Evolutionary conservation across 2,888 invertebrate genomes (phyloP).

Genomic region (Selenia dentaria): DNA sequence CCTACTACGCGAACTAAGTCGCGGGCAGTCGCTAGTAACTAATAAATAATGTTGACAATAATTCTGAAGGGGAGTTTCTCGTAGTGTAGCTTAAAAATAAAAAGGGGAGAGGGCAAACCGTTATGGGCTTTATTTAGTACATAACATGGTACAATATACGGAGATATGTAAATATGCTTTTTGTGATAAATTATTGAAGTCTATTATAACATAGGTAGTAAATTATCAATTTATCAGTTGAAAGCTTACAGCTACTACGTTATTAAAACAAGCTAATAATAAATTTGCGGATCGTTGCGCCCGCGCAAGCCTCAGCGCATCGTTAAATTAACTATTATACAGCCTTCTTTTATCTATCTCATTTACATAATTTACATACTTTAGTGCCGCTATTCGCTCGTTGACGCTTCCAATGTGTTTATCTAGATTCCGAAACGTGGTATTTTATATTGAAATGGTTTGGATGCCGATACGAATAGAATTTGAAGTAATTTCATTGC

Average conservation of each 20-base stretch:
- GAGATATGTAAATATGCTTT: too few relatives aligned
- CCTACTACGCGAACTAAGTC: too few relatives aligned
- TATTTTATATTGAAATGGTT: constrained; percentile 45
- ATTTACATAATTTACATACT: constrained; percentile 68
- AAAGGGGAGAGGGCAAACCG: too few relatives aligned
- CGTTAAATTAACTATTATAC: constrained; percentile 65
- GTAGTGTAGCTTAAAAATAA: too few relatives aligned
- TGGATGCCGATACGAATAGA: too few relatives aligned
- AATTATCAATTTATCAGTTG: constrained; percentile 2
- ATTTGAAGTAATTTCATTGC: not conserved
- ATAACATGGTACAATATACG: too few relatives aligned
- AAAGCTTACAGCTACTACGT: constrained; percentile 18
- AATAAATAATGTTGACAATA: too few relatives aligned
- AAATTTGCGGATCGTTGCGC: constrained; percentile 36
- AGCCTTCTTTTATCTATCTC: constrained; percentile 64
- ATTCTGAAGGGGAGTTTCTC: too few relatives aligned
- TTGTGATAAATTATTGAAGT: too few relatives aligned
- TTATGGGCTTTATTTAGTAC: too few relatives aligned
- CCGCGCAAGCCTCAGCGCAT: constrained; percentile 36
- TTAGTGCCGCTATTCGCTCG: constrained; percentile 51
- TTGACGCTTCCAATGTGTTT: constrained; percentile 64
- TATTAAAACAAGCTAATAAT: constrained; percentile 34
- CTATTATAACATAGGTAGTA: too few relatives aligned
- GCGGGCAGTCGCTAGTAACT: too few relatives aligned
- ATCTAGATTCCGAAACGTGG: constrained; percentile 56